These are phyloP conservation scores for Montipora cactus DNA, from an alignment of 64 coral and sea anemone genomes.

Conservation along the genomic window DNA sequence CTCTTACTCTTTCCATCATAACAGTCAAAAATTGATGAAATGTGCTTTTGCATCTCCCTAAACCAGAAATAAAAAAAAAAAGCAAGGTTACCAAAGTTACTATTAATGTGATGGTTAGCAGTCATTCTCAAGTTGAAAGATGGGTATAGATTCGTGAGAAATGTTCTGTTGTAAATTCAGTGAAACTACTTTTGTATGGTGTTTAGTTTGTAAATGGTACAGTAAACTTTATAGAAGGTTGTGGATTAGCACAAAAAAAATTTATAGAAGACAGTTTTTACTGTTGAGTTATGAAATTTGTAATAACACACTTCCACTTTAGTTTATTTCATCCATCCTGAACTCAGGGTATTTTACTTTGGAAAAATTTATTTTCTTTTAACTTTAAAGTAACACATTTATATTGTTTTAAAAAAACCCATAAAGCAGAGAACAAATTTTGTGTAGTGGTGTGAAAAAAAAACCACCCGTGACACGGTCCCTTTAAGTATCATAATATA, in stretches of 20 bases:
- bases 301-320: neutral
- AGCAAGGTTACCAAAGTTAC: neutral
- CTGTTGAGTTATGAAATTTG: neutral
- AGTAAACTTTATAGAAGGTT: neutral
- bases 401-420: neutral
- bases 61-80: neutral
- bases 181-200: neutral
- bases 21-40: conserved; percentile 14
- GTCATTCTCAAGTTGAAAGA: neutral
- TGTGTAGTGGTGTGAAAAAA: neutral
- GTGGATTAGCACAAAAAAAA: neutral
- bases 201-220: neutral
- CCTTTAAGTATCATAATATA: neutral
- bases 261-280: neutral
- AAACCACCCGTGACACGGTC: neutral
- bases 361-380: conserved; percentile 1
- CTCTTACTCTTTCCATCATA: conserved; percentile 6
- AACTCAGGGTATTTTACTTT: conserved; percentile 26
- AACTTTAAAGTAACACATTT: conserved; percentile 25
- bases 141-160: neutral
- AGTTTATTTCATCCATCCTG: neutral
- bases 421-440: neutral
- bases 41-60: conserved; percentile 54
- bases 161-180: neutral
- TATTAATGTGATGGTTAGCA: neutral